Percentiles rank a stretch among this genome's conserved stretches.
phyloP scores from a whole-genome alignment of 1,140 invertebrate genomes.

The Lutraria rhynchaena region DNA sequence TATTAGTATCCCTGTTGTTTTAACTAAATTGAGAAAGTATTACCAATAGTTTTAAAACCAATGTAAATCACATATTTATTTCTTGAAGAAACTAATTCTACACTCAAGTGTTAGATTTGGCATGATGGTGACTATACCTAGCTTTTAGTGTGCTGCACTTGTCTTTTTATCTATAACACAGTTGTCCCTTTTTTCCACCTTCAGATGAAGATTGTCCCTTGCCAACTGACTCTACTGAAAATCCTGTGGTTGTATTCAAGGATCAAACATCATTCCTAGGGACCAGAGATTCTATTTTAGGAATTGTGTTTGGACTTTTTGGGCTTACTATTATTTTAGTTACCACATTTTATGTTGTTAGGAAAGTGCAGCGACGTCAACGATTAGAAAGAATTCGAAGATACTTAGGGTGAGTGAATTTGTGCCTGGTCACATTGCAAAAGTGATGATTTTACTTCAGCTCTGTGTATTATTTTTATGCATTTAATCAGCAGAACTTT shows the following conservation, averaged over 20 bases:
- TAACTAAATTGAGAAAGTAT: neutral
- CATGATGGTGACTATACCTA: neutral
- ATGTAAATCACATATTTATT: neutral
- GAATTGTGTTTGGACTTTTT: conserved; percentile 45
- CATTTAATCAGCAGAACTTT: no score
- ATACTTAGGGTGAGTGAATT: conserved; percentile 43
- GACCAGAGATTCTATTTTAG: conserved; percentile 40
- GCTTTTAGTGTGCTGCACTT: neutral
- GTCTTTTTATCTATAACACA: neutral
- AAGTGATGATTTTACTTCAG: no score
- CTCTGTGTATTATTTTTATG: no score
- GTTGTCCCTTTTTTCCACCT: neutral
- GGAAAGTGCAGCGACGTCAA: conserved; percentile 31
- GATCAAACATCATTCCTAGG: conserved; percentile 41
- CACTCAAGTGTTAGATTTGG: neutral
- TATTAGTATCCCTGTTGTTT: neutral
- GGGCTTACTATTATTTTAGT: conserved; percentile 45
- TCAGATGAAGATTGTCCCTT: conserved; percentile 17
- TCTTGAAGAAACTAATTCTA: neutral
- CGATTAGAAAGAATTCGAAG: conserved; percentile 48
- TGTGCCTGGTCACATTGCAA: no score
- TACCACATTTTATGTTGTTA: conserved; percentile 46
- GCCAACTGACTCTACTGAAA: neutral
- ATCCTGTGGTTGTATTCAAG: conserved; percentile 39
- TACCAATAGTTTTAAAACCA: neutral